Evolutionary conservation across 2,888 invertebrate species (phyloP).

Genomic region (Dusona sp.): DNA sequence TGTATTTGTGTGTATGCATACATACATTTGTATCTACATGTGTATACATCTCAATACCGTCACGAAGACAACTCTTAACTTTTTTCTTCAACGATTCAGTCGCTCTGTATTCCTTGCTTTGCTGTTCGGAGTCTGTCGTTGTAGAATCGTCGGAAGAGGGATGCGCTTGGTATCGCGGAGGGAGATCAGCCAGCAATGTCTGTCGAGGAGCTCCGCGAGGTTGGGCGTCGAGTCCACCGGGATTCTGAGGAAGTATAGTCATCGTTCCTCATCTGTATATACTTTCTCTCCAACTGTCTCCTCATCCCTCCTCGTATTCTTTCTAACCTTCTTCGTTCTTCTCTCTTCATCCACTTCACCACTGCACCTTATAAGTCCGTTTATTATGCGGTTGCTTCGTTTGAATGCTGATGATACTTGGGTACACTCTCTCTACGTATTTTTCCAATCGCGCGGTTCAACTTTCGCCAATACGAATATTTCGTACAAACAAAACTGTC

Average conservation of each 20-base stretch:
- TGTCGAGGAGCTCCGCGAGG: conserved; percentile 66
- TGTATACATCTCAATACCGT: conserved; percentile 67
- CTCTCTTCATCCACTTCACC: conserved; percentile 32
- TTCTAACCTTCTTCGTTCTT: conserved; percentile 28
- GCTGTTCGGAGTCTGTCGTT: conserved; percentile 33
- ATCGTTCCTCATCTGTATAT: conserved; percentile 37
- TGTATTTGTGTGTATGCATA: conserved; percentile 5
- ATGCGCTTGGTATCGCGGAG: conserved; percentile 13
- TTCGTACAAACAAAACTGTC: conserved; percentile 5
- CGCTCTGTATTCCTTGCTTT: conserved; percentile 71
- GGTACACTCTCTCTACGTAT: conserved; percentile 14
- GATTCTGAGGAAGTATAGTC: conserved; percentile 74
- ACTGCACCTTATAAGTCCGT: conserved; percentile 40
- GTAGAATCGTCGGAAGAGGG: conserved; percentile 48
- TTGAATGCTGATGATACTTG: conserved; percentile 32
- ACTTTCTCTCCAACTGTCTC: conserved; percentile 33
- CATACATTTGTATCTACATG: neutral
- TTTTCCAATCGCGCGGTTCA: conserved; percentile 26
- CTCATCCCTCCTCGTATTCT: conserved; percentile 64
- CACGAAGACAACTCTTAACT: conserved; percentile 81
- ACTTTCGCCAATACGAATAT: neutral
- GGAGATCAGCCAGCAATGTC: conserved; percentile 34
- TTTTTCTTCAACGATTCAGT: conserved; percentile 79
- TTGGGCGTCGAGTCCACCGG: conserved; percentile 76
- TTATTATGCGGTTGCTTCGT: conserved; percentile 32